Base-by-base conservation (phyloP, 2,888 invertebrate genomes). In the Acanthococcus lagerstroemiae region DNA sequence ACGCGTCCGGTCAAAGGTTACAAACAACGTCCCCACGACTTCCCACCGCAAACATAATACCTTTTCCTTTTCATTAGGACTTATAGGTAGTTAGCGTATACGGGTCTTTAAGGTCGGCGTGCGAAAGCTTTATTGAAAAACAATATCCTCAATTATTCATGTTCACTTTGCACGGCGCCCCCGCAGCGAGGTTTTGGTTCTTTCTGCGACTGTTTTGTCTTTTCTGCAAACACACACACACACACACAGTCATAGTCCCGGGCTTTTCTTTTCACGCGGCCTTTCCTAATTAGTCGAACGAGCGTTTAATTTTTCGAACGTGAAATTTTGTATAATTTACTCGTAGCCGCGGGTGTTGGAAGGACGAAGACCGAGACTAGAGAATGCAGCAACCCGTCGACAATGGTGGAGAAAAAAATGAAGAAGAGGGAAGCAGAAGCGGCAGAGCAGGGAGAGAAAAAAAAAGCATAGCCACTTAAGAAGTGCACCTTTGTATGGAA, bases 1-100 rank as follows among this genome's bases (percentile, higher is more conserved):
- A 60, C 60, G 60, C 54, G 61, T 61, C 61, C 61, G 52, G 61
- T 61, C 61, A 61, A 61, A 61, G 61, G 61, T 61, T 61, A 61
- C 61, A 61, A 61, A 52, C 61, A 61, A 61, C 50, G 52, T 50
- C 52, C 50, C 61, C 24, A 50, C 61, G 61, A 61, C 27, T 61
- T 61, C 52, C n/a, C 27, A 61, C 61, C 61, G 52, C 61, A 61
- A 61, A 61, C 61, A 61, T 61, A 61, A 61, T 61, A 61, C 61
- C 52, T 61, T 61, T 60, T 60, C 54, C 61, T 37, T 61, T 61
- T 61, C 61, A 61, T 61, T 61, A 50, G 52, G 52, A 61, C 61
- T 61, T 61, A 52, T 61, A 61, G 61, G 61, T 61, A 52, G 50
- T 61, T 61, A 52, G 44, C 30, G 15, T 27, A 52, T 30, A 21